Evolutionary conservation across 2,888 invertebrate species (phyloP).

Genomic region (Ecliptopera silaceata): DNA sequence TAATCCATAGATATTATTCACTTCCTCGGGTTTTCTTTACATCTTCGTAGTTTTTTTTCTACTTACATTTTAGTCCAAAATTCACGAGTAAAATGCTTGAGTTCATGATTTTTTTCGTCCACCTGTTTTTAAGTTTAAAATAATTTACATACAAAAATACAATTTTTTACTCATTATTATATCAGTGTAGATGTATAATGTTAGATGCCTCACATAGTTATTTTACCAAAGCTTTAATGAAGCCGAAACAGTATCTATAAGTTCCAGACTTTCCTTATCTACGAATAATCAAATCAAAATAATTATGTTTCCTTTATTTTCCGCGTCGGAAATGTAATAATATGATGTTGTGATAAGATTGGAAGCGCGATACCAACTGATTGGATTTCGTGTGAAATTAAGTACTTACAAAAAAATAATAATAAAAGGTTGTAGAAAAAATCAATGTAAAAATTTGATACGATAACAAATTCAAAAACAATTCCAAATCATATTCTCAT

Average conservation of each 20-base stretch:
- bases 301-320: conserved; percentile 10
- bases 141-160: no score
- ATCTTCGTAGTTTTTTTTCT: not conserved
- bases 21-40: not conserved
- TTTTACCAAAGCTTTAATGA: no score
- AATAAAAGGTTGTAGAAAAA: not conserved
- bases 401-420: not conserved
- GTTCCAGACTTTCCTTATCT: no score
- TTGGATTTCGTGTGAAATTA: conserved; percentile 11
- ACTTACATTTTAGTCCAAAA: not conserved
- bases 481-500: no score
- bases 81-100: not conserved
- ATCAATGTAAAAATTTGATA: not conserved
- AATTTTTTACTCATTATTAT: no score
- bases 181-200: no score
- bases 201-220: no score
- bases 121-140: no score
- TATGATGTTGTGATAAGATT: conserved; percentile 3
- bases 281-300: conserved; percentile 7
- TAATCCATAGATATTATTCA: no score
- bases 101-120: no score
- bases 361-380: conserved; percentile 9
- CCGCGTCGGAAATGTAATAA: not conserved
- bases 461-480: not conserved
- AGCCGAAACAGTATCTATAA: no score